Base-by-base conservation (phyloP, 2,888 invertebrate genomes). In the Trichopoda pennipes region DNA sequence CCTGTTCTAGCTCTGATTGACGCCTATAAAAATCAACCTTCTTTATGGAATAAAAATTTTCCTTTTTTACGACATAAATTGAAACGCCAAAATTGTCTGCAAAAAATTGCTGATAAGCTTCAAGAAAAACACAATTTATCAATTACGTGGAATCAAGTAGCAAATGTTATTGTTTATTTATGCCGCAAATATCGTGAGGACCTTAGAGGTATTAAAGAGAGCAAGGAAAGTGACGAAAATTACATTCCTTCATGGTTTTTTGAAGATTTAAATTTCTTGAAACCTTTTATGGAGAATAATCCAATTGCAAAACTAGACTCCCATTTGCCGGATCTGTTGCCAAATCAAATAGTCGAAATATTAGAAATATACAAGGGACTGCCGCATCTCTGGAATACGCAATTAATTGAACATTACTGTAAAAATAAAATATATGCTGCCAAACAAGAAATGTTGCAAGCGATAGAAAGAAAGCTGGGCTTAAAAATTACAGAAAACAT, bases 201-300 rank as follows among this genome's bases (percentile, higher is more conserved):
- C 14, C 21, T 82, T 16, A 82, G 72, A 49, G 17, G 38, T 55
- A 21, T 76, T 12, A 79, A 72, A n/a, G 70, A 70, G 14, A 56
- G 10, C 10, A 51, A 60, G 19, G 61, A 68, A 56, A 53, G 44
- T 14, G 66, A 73, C 38, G 28, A 74, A 28, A 55, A 80, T 10
- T 55, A 61, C 21, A 68, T 3, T n/a, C 49, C 79, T 21, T 80
- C 42, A 14, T 82, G 82, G 82, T 82, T 75, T 60, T 82, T 82
- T 61, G 68, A 79, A 35, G 35, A 79, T 16, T 55, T 82, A 61
- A 17, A 79, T 6, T 82, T 82, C 21, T 44, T 82, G 28, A 66
- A 72, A 47, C 70, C 79, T n/a, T 79, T 79, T 38, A 63, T 76
- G 60, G 82, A 82, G 63, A 79, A 75, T 63, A 82, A 82, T 63